Evolutionary conservation across 2,113 vertebrate species (phyloP), one percentile per base, ranked within the genome.

Genomic region (Sebastes fasciatus): DNA sequence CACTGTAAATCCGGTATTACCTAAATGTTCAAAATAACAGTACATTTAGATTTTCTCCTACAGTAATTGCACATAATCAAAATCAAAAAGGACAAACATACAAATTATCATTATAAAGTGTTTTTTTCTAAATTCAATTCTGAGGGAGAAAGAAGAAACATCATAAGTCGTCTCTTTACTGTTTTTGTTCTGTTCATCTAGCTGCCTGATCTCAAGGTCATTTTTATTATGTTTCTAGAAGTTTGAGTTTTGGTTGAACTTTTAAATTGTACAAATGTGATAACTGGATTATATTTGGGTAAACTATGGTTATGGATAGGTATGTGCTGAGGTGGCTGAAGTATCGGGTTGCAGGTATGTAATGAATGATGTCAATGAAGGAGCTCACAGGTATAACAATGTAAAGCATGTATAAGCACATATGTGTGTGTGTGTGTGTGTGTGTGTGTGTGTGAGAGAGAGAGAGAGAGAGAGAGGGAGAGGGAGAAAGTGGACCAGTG

Each of bases 381-480:
- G 40, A 21, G 45, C 46, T 23, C 40, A 48, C 69, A 42, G n/a
- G 61, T 65, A 61, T 14, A 68, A 26, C 7, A 63, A 17, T 23
- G 43, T n/a, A 12, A 2, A 26, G 26, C 61, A 8, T 62, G n/a
- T 21, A 23, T 48, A 66, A 48, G 66, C 62, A 46, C 23, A 13
- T 58, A 52, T 51, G 69, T 64, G 52, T 57, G 43, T 42, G 64
- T 21, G 61, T 51, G 46, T n/a, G 62, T 45, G 54, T n/a, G 52
- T 46, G 74, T 11, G 26, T 23, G 21, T 17, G 51, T 19, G 46
- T 6, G 46, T 55, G n/a, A 11, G 42, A 12, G 6, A 6, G 40
- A 49, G 45, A 2, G 14, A 14, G 16, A 65, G 58, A 16, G 51
- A 2, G 6, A 19, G 14, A 17, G 49, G 1, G 77, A 60, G 62